Evolutionary conservation across 2,113 vertebrate genomes (phyloP).

Genomic region (Numida meleagris): DNA sequence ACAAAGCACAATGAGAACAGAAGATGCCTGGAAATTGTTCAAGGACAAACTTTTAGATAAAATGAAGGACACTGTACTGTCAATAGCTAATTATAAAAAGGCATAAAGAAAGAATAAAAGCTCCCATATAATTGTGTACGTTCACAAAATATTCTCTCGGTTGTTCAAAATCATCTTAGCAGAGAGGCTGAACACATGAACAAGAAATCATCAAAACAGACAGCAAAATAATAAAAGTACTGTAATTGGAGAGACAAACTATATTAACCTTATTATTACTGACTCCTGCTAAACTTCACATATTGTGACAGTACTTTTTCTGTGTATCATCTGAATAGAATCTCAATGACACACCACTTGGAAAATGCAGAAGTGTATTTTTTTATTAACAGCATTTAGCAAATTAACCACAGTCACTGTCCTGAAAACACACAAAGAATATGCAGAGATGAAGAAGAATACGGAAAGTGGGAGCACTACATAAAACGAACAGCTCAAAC

Average conservation of each 20-base stretch:
- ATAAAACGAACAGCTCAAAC: background rate
- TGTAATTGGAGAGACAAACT: background rate
- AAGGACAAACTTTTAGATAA: conserved; percentile 44
- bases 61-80: background rate
- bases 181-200: background rate
- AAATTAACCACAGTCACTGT: background rate
- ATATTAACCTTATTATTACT: background rate
- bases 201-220: background rate
- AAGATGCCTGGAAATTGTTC: background rate
- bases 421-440: background rate
- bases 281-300: background rate
- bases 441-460: background rate
- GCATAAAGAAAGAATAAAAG: background rate
- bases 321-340: background rate
- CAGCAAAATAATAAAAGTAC: background rate
- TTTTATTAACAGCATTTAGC: background rate
- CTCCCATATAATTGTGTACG: background rate
- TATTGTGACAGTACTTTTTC: background rate
- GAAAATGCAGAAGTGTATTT: background rate
- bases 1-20: conserved; percentile 27
- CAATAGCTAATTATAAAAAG: conserved; percentile 1
- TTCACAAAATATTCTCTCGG: background rate
- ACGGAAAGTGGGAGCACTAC: background rate
- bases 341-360: background rate
- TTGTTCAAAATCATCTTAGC: background rate